Evolutionary conservation across 2,888 invertebrate species (phyloP).

Genomic region (Dryobotodes eremita): DNA sequence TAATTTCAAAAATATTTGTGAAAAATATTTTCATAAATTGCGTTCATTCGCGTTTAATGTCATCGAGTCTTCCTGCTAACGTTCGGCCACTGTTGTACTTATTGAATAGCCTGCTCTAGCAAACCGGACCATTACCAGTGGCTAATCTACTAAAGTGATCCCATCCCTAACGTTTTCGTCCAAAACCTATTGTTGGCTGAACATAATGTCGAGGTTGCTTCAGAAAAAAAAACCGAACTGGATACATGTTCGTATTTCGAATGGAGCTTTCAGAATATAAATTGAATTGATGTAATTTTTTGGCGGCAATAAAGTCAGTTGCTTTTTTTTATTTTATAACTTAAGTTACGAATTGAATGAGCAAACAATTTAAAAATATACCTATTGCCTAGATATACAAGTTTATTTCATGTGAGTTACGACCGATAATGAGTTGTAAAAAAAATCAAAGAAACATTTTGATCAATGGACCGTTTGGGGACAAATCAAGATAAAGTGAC

Average conservation of each 20-base stretch:
- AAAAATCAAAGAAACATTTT: slow-evolving; percentile 11
- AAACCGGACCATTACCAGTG: slow-evolving; percentile 79
- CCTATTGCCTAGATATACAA: not conserved
- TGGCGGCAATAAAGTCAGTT: not conserved
- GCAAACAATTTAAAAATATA: not conserved
- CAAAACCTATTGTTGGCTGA: slow-evolving; percentile 73
- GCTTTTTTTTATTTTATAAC: not conserved
- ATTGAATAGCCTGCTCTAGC: slow-evolving; percentile 58
- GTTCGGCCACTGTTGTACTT: slow-evolving; percentile 68
- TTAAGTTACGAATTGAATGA: not conserved
- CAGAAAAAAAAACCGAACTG: slow-evolving; percentile 26
- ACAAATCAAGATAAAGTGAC: slow-evolving; percentile 56
- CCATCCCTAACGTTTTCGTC: slow-evolving; percentile 70
- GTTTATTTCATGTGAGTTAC: slow-evolving; percentile 1
- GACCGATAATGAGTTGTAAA: slow-evolving; percentile 19
- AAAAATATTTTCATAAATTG: slow-evolving; percentile 68
- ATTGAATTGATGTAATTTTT: not conserved
- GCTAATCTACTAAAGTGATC: slow-evolving; percentile 84
- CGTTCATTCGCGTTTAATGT: slow-evolving; percentile 77
- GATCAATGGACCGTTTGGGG: slow-evolving; percentile 27
- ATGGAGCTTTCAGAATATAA: not conserved
- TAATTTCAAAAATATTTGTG: slow-evolving; percentile 36
- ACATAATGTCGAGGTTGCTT: slow-evolving; percentile 67
- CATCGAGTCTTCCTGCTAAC: slow-evolving; percentile 72
- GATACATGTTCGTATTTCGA: slow-evolving; percentile 39